Evolutionary conservation across 2,797 vertebrate species (phyloP), one percentile per base, ranked within the genome.

Genomic region (Zonotrichia albicollis): DNA sequence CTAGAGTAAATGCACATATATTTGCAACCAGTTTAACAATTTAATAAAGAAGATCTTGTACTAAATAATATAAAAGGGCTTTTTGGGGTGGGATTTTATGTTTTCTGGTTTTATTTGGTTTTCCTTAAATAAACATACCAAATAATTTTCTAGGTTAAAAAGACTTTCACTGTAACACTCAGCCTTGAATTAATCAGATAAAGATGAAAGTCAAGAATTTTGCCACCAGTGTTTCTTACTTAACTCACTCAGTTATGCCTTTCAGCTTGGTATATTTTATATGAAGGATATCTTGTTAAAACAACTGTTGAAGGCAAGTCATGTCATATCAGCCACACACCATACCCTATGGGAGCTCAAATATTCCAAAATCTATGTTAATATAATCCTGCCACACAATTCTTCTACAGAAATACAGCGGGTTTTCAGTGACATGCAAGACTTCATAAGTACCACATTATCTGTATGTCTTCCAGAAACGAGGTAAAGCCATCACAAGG

Each of bases 141-240:
- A 88, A 80, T 83, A 81, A 54, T 96, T 70, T 89, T 76, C 62
- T 96, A 93, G 74, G 87, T 91, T 96, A 95, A 95, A 97, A 97
- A 95, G 96, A 94, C 73, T 96, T 90, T 94, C 83, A 94, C 91
- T 92, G 93, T 91, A 96, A 96, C 81, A 97, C 58, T 93, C 81
- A 96, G 91, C 87, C 90, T 96, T 96, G 93, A 96, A 97, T 97
- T 97, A 97, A 98, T 98, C 97, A 97, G 97, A 97, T 98, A 98
- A 97, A 98, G 96, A 98, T 97, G 96, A 98, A 98, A 98, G 97
- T 93, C 75, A 94, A 96, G 82, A 96, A 98, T 98, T 97, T 97
- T 96, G 96, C 97, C 97, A 97, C 94, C 80, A 98, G 97, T 97
- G 93, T 88, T 98, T 97, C 89, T 95, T 96, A 92, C 91, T 96